Conservation (phyloP, 2,888 invertebrate genomes). For the Agrotis clavis region DNA sequence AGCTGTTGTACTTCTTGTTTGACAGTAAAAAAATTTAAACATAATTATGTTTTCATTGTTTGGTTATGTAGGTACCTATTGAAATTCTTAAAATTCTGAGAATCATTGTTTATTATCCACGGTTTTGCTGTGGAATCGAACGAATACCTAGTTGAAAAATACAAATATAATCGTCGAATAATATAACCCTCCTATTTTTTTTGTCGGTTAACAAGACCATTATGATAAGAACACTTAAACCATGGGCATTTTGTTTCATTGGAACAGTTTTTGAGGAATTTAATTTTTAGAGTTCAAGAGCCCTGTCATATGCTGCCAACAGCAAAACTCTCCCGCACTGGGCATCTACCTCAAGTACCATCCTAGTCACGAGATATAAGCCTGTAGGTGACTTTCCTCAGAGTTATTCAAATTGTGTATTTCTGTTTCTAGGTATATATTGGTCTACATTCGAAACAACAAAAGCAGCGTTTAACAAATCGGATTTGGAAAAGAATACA, state of each 20-base stretch:
- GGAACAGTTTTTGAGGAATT: no score
- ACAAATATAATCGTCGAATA: no score
- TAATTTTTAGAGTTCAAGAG: no score
- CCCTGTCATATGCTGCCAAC: not conserved
- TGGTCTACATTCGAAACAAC: conserved; percentile 97
- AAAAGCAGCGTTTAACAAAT: conserved; percentile 92
- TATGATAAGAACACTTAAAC: no score
- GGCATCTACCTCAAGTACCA: not conserved
- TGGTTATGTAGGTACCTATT: not conserved
- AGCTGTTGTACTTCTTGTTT: not conserved
- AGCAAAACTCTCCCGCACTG: not conserved
- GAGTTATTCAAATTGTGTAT: not conserved
- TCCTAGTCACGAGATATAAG: not conserved
- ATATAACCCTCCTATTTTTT: no score
- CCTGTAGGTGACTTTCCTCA: not conserved
- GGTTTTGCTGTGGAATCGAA: not conserved
- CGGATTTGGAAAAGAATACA: conserved; percentile 91
- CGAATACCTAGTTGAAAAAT: not conserved
- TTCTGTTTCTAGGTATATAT: conserved; percentile 93
- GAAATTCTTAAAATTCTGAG: conserved; percentile 1
- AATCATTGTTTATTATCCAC: not conserved
- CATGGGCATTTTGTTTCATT: no score
- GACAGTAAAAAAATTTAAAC: not conserved
- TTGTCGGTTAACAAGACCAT: no score
- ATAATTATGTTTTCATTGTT: conserved; percentile 6